These are phyloP conservation scores for Oikopleura vanhoeffeni DNA, from an alignment of 23 tunicate species.

Conservation along the genomic window DNA sequence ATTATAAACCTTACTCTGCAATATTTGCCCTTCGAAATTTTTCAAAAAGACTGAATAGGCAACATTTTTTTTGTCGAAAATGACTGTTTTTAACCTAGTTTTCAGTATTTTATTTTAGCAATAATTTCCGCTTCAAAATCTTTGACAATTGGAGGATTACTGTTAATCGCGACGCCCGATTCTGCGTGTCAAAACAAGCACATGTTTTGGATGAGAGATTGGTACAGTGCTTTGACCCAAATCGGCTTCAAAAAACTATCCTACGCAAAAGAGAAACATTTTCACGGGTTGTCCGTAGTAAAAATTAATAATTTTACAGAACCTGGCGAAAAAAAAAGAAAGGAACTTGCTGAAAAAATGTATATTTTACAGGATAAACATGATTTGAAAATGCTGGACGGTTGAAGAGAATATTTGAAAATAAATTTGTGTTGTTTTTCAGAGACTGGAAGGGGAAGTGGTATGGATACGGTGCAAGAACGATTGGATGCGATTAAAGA, in stretches of 20 bases:
- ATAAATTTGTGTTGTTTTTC: not conserved
- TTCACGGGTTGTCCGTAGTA: not conserved
- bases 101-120: not conserved
- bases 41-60: not conserved
- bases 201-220: not conserved
- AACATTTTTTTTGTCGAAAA: not conserved
- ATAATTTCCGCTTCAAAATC: not conserved
- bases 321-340: not conserved
- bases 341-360: not conserved
- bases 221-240: not conserved
- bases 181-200: slow-evolving; percentile 11
- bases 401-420: not conserved
- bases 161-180: slow-evolving; percentile 8
- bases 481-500: not conserved
- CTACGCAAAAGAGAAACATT: not conserved
- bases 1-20: too few species aligned
- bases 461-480: not conserved
- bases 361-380: slow-evolving; percentile 1
- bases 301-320: not conserved
- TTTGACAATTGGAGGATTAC: not conserved
- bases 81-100: not conserved
- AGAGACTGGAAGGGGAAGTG: not conserved
- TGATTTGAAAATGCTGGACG: not conserved
- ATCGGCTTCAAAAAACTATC: not conserved
- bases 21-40: not conserved